Evolutionary conservation across 53 echinoderm and acorn worm species (phyloP), one percentile per base, ranked within the genome.

Genomic region (Stichopus horrens): DNA sequence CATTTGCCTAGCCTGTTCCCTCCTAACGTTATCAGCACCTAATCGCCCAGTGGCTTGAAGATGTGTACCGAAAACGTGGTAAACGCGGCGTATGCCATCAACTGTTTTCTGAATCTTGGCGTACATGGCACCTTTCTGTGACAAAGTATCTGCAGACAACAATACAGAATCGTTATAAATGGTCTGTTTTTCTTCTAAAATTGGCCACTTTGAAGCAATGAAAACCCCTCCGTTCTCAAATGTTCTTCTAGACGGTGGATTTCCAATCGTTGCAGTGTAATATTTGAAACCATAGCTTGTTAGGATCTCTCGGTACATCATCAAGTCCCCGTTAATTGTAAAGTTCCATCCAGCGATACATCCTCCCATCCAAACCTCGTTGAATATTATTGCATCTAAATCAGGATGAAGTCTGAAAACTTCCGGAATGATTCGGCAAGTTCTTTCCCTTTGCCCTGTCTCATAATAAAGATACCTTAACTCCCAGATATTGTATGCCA

Each of bases 141-240:
- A 88, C 21, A 95, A 55, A 11, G 77, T 78, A 74, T 95, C 97
- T 1, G 94, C 88, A 4, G 97, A 92, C 23, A 75, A 88, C 7
- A 5, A 4, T 5, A 87, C 90, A 7, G 91, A 82, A 13, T 86
- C 86, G 6, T 90, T 88, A 58, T 90, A 96, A 20, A 96, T 89
- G 14, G 14, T 79, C 21, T 92, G 91, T 14, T 89, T 89, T 75
- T 95, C 91, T 20, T 58, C 75, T 21, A 95, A 9, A 52, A 96
- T 96, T 22, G 97, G 97, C 97, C 97, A 96, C 4, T 95, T 92
- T 23, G 97, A 96, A 5, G 97, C 95, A 60, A 96, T 92, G 56
- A 95, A 95, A 11, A 96, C 95, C 1, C 97, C 97, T 21, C 97
- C 97, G 67, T 96, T 95, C 79, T 96, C 97, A 14, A 90, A 59